Evolutionary conservation across 2,113 vertebrate genomes (phyloP).

Genomic region (Epinephelus lanceolatus): DNA sequence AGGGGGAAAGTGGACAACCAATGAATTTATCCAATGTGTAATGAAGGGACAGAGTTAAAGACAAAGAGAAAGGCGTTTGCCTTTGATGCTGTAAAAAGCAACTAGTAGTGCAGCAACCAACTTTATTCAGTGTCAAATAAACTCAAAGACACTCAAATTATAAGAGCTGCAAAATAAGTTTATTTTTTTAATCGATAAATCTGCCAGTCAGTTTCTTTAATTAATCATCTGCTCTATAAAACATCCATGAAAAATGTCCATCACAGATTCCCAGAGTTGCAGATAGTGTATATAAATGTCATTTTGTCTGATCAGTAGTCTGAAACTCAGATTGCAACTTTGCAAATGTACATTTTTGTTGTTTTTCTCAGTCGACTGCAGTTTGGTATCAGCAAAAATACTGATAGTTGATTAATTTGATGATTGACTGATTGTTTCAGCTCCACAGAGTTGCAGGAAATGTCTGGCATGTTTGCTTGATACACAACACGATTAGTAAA

Average conservation of each 20-base stretch:
- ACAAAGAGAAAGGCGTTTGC: neutral
- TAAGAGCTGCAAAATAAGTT: neutral
- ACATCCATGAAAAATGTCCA: neutral
- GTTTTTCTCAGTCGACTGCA: neutral
- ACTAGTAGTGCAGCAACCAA: neutral
- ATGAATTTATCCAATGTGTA: conserved; percentile 26
- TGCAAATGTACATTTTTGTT: neutral
- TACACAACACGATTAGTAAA: neutral
- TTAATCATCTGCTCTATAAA: neutral
- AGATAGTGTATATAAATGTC: neutral
- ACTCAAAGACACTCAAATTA: neutral
- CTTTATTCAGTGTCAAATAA: neutral
- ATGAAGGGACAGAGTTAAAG: conserved; percentile 17
- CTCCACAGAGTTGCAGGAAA: neutral
- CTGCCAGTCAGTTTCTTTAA: neutral
- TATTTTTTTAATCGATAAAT: neutral
- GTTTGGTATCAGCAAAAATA: neutral
- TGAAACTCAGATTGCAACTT: neutral
- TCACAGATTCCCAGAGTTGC: neutral
- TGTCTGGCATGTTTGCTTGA: neutral
- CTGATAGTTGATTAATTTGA: neutral
- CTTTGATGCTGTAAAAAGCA: neutral
- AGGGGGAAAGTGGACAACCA: conserved; percentile 21
- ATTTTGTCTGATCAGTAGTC: neutral
- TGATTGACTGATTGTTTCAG: neutral